Conservation (phyloP, 2,113 vertebrate species). For the Pyrgilauda ruficollis region DNA sequence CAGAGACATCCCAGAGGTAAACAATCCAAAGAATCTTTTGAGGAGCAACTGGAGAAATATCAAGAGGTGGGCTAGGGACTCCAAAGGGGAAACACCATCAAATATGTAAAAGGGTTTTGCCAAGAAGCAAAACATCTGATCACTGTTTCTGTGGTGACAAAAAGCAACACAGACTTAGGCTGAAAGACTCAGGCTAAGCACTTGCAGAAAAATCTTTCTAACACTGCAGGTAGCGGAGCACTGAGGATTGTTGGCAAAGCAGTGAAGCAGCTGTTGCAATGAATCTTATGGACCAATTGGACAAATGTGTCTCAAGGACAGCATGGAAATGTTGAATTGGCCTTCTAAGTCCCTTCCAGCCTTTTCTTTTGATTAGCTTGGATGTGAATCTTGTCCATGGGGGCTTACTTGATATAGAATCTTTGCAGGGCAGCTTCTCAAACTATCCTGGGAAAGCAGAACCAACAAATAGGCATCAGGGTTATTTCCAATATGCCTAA, state of each 20-base stretch:
- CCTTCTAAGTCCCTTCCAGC: background rate
- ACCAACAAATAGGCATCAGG: background rate
- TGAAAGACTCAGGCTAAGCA: background rate
- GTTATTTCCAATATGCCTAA: background rate
- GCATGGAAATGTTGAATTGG: background rate
- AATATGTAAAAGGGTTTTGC: background rate
- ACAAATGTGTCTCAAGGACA: background rate
- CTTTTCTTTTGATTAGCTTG: background rate
- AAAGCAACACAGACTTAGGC: background rate
- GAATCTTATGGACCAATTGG: background rate
- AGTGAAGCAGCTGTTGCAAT: background rate
- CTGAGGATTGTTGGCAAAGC: background rate
- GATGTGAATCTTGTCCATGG: background rate
- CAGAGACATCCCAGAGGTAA: background rate
- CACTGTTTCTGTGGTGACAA: background rate
- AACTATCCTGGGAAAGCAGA: background rate
- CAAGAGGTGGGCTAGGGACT: background rate
- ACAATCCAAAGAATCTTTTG: background rate
- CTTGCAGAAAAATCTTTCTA: background rate
- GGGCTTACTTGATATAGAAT: background rate
- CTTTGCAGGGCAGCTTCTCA: background rate
- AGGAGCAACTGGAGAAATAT: background rate
- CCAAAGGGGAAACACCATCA: background rate
- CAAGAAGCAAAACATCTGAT: background rate
- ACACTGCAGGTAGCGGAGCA: accelerated